Base-by-base conservation (phyloP, 2,113 vertebrate species). In the Heterocephalus glaber region DNA sequence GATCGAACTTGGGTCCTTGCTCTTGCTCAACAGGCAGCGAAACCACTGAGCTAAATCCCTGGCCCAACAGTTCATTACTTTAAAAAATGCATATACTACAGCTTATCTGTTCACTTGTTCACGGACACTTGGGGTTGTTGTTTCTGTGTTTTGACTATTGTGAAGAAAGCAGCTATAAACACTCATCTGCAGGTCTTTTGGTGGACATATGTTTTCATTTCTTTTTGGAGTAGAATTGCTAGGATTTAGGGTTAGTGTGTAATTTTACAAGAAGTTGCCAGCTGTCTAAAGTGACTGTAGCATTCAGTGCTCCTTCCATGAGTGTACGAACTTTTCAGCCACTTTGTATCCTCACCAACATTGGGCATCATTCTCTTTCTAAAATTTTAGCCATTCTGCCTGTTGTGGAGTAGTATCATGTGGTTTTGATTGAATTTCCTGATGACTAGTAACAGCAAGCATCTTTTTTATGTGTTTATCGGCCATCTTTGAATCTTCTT, bases 381-480 rank as follows among this genome's bases (percentile, higher is more conserved):
- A 58, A 58, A 19, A 68, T 81, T 92, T 88, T 88, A 91, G 52
- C 86, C 33, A 7, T 93, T 60, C 22, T 85, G 30, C 24, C 80
- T 81, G 60, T 92, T 87, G 14, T 66, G 76, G 88, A 92, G 44
- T 76, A 66, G 2, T 49, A 33, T 77, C 68, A 47, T 33, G 70
- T 85, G 82, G 63, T 63, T 81, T 90, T 81, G 79, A 93, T 83
- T 84, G 49, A 47, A 85, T 90, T 97, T 90, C 44, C 89, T 80
- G n/a, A 30, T 94, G 68, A 35, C 52, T 89, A 19, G 52, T 47
- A 54, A 72, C 60, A 30, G 49, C 6, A 26, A 84, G 16, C 61
- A 80, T 94, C 83, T 56, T 61, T 68, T 89, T 66, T 7, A 81
- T 74, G 44, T 72, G 47, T 41, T 94, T 87, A 41, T 90, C 49